These are phyloP conservation scores for Saccopteryx bilineata DNA, from an alignment of 2,113 vertebrate genomes.

Conservation along the genomic window DNA sequence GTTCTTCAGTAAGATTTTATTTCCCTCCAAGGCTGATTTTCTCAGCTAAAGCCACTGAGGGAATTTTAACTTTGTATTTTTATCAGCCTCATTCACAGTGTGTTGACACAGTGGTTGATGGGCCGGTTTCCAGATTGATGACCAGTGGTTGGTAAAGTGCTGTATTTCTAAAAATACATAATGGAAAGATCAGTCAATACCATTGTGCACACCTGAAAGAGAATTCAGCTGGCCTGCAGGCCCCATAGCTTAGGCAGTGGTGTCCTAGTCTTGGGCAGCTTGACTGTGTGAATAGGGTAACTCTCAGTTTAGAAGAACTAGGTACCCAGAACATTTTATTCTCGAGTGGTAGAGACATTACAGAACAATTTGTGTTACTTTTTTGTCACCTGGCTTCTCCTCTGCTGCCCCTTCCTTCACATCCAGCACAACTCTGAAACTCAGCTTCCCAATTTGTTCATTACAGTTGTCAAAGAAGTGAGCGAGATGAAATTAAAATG, in stretches of 20 bases:
- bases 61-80: slow-evolving; percentile 72
- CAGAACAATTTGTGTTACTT: slow-evolving; percentile 64
- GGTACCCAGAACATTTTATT: neutral
- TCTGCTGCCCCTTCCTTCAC: neutral
- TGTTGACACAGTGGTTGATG: slow-evolving; percentile 72
- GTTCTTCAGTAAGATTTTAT: slow-evolving; percentile 2
- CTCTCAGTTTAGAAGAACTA: neutral
- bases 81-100: slow-evolving; percentile 55
- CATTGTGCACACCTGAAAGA: slow-evolving; percentile 52
- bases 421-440: neutral
- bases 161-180: slow-evolving; percentile 80
- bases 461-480: slow-evolving; percentile 74
- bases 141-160: slow-evolving; percentile 65
- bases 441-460: slow-evolving; percentile 33
- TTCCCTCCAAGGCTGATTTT: slow-evolving; percentile 49
- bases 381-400: slow-evolving; percentile 72
- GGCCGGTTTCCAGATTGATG: slow-evolving; percentile 77
- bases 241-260: no score
- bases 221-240: neutral
- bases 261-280: neutral
- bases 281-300: neutral
- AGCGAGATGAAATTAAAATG: slow-evolving; percentile 76
- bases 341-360: neutral
- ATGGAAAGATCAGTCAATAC: slow-evolving; percentile 79
- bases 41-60: slow-evolving; percentile 21